A percentile compares a stretch with the other conserved stretches of the same genome.
These are phyloP conservation scores for Xenotilapia longispinis DNA, from an alignment of 2,113 vertebrate species.

Conservation along the genomic window DNA sequence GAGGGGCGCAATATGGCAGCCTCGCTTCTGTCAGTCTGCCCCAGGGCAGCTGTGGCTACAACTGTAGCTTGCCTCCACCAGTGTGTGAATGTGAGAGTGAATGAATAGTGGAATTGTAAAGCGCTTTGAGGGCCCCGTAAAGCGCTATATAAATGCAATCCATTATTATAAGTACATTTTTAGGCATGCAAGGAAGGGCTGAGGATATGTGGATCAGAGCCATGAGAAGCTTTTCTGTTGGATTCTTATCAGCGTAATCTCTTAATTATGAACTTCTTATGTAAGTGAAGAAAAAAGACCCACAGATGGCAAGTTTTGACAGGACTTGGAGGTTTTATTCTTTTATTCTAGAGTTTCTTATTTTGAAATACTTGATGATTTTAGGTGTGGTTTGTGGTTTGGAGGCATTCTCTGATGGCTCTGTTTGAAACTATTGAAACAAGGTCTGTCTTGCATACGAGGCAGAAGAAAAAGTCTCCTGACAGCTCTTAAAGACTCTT, in stretches of 20 bases:
- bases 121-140: neutral
- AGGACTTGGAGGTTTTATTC: neutral
- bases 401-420: neutral
- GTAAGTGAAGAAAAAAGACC: fast-evolving
- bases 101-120: neutral
- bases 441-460: neutral
- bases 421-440: neutral
- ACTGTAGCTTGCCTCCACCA: neutral
- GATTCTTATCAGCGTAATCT: neutral
- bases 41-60: neutral
- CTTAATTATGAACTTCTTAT: neutral
- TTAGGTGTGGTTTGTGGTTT: neutral
- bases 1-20: fast-evolving
- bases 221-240: neutral
- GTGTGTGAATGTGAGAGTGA: neutral
- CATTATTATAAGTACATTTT: neutral
- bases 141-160: neutral
- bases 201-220: neutral
- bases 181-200: neutral
- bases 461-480: neutral
- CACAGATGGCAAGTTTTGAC: neutral
- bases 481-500: neutral
- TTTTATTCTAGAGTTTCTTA: neutral
- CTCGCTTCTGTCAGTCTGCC: neutral
- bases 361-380: neutral